Evolutionary conservation across 2,888 invertebrate species (phyloP), one percentile per base, ranked within the genome.

Genomic region (Megastigmus dorsalis): DNA sequence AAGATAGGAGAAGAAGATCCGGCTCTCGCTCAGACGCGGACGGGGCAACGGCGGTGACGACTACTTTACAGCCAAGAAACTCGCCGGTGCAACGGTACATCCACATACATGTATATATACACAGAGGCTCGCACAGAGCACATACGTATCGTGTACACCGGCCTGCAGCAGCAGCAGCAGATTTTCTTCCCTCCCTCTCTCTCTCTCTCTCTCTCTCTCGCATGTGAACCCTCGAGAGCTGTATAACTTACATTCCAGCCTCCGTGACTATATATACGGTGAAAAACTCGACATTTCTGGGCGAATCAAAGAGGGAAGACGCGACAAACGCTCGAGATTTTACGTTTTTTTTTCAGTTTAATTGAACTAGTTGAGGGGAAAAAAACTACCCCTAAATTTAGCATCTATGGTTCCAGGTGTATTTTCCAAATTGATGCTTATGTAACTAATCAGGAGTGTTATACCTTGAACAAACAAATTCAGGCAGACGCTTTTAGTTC

Each of bases 61-160:
- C 41, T 23, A 43, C 66, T 65, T 65, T 65, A 18, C 23, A 65
- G 38, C 38, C 30, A 33, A 50, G 68, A 30, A 55, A 55, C 68
- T 50, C 26, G 50, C 50, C 48, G 36, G 48, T 57, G 54, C 65
- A 72, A 65, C 71, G 65, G 65, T 70, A 70, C 62, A 70, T 45
- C 36, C 54, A 20, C 33, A 33, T 28, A 13, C 18, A 36, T 23
- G 36, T 20, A n/a, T n/a, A n/a, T n/a, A n/a, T n/a, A n/a, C n/a
- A n/a, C n/a, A n/a, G n/a, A n/a, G n/a, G n/a, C n/a, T n/a, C n/a
- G n/a, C n/a, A n/a, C n/a, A n/a, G 45, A 30, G 36, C 23, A n/a
- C 7, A 18, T 41, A 38, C 52, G 18, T 48, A 30, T 18, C n/a
- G n/a, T n/a, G n/a, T n/a, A n/a, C n/a, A 23, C 48, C 0, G n/a